A percentile compares a stretch with the other conserved stretches of the same genome.
These are phyloP conservation scores for Castor canadensis DNA, from an alignment of 2,113 vertebrate genomes.

Conservation along the genomic window DNA sequence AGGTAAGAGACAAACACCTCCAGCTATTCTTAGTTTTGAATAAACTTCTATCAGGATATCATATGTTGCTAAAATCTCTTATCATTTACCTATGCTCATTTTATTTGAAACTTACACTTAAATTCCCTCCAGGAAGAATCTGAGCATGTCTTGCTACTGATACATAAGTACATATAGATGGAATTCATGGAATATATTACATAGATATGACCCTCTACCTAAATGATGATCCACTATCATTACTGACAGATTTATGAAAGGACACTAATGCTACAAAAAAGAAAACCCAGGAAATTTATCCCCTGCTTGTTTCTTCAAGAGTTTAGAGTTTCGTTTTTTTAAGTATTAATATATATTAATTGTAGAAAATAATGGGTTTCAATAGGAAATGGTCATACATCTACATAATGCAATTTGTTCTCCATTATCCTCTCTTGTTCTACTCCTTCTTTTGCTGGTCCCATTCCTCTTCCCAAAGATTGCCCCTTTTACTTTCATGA, in stretches of 20 bases:
- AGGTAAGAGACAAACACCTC: not conserved
- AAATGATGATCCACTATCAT: not conserved
- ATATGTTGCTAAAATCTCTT: not conserved
- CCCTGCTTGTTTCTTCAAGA: not conserved
- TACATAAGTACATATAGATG: not conserved
- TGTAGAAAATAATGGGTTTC: no score
- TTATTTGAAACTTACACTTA: not conserved
- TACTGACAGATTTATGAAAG: not conserved
- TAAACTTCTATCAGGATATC: not conserved
- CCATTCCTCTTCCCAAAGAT: no score
- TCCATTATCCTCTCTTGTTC: no score
- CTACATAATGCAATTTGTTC: no score
- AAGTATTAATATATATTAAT: no score
- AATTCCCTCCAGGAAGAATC: not conserved
- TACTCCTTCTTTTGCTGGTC: no score
- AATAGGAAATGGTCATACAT: no score
- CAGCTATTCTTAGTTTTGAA: not conserved
- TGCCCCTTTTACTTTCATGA: no score
- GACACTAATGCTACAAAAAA: not conserved
- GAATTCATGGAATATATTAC: not conserved
- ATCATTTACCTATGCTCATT: not conserved
- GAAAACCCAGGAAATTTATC: not conserved
- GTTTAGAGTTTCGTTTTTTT: not conserved
- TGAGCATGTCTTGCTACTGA: no score
- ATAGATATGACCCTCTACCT: not conserved